Base-by-base conservation (phyloP, 1,140 invertebrate species). In the Luehdorfia chinensis region DNA sequence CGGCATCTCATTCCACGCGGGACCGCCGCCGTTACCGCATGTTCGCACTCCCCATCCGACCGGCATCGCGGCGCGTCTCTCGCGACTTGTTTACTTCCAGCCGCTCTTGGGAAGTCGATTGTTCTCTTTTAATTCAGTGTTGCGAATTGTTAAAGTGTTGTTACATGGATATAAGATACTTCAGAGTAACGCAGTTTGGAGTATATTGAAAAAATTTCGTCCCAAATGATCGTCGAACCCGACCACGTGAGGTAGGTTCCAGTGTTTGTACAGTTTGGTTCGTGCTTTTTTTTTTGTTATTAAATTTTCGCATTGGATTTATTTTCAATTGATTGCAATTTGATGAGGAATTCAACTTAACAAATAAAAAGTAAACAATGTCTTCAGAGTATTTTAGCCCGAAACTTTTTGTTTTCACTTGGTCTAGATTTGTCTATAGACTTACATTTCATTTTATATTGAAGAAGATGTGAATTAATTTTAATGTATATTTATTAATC, bases 1-100 rank as follows among this genome's bases (percentile, higher is more conserved):
- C 75, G 74, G 72, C 60, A 61, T 79, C 79, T 85, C 84, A 86
- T 84, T 85, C 81, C 81, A 81, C 78, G 83, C 84, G 84, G 78
- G 80, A 78, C 75, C 71, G 74, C 76, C 75, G 84, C 75, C 64
- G 73, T 65, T 68, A 75, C 77, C 67, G 83, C 78, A 78, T 78
- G 77, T 76, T 63, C 63, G 72, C 69, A 78, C 84, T 71, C 84
- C 81, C 77, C 73, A 68, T 49, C 50, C 71, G 76, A 70, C 73
- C 73, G 79, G 59, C 66, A 50, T 65, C 59, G 66, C 66, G 79
- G 63, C 74, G 75, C 72, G 77, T 85, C 81, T 84, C 83, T 73
- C 78, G 76, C 69, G 70, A 75, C 78, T 72, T 84, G 79, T 86
- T 84, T 84, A 77, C 73, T 75, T 69, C 53, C 45, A 62, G 66